Evolutionary conservation across 2,888 invertebrate species (phyloP), one percentile per base, ranked within the genome.

Genomic region (Clostera curtula): DNA sequence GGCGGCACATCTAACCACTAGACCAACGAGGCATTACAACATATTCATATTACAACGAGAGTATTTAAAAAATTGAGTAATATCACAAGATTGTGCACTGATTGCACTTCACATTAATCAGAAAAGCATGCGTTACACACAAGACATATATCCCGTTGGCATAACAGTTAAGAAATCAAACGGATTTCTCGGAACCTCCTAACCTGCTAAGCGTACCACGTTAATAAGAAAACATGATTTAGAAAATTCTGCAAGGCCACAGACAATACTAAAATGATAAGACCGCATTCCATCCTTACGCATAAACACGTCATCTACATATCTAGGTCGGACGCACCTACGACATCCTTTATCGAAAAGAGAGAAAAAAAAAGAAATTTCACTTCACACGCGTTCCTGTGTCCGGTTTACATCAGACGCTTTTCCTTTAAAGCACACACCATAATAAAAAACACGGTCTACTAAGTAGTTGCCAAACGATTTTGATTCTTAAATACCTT

Each of bases 341-440:
- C 55, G 51, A 54, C 71, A 71, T 79, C 77, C 76, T 79, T 75
- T 64, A 60, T 61, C 56, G 58, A 61, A 62, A 68, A 61, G 60
- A 63, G 62, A 65, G 54, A 52, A 30, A 43, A 50, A 48, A 38
- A 49, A 64, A 65, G 60, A 69, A 73, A 70, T 76, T 73, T 79
- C 72, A 69, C 71, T 73, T 74, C 67, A 59, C 70, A 69, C 62
- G 58, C 56, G 58, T 64, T 66, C 72, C 69, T 65, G 70, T 56
- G 70, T 79, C 76, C 77, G 75, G 76, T 73, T 79, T 58, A 65
- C 65, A 68, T 73, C 66, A 62, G 56, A 54, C 59, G 69, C 70
- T 75, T 79, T 77, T 76, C 75, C 70, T 74, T 73, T 67, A 65
- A 61, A 65, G 54, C 58, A 49, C 39, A 54, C 40, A 49, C 54